Conservation (phyloP, 2,113 vertebrate genomes). For the Spheniscus mendiculus region DNA sequence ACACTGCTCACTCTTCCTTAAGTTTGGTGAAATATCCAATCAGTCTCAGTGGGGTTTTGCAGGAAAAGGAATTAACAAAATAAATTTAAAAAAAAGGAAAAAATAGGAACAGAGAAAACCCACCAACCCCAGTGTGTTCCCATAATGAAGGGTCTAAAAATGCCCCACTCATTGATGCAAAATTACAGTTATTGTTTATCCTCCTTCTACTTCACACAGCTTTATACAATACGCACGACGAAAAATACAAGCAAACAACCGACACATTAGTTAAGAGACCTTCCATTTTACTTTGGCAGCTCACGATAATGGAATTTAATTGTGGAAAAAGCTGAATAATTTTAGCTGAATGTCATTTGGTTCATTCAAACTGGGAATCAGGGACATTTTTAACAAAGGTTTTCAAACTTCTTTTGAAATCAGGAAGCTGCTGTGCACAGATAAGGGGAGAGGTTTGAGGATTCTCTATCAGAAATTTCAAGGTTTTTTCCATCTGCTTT, state of each 20-base stretch:
- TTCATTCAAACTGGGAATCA: constrained; percentile 82
- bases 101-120: background rate
- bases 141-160: constrained; percentile 59
- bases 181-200: constrained; percentile 66
- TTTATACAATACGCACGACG: constrained; percentile 44
- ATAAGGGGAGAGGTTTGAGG: constrained; percentile 83
- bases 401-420: constrained; percentile 85
- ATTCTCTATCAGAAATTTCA: constrained; percentile 85
- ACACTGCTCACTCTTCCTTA: background rate
- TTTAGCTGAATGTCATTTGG: constrained; percentile 83
- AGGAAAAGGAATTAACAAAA: background rate
- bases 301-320: constrained; percentile 81
- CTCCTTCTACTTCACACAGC: constrained; percentile 58
- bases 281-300: constrained; percentile 77
- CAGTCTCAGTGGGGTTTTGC: background rate
- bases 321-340: constrained; percentile 79
- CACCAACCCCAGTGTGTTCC: background rate
- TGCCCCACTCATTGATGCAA: constrained; percentile 43
- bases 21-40: constrained; percentile 41
- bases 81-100: too few species aligned
- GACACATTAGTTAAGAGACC: constrained; percentile 78
- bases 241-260: constrained; percentile 71
- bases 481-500: constrained; percentile 81
- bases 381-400: constrained; percentile 84
- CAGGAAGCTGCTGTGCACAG: constrained; percentile 77